A percentile compares a stretch with the other conserved stretches of the same genome.
Conservation (phyloP, 2,888 invertebrate species). For the Vanessa cardui region DNA sequence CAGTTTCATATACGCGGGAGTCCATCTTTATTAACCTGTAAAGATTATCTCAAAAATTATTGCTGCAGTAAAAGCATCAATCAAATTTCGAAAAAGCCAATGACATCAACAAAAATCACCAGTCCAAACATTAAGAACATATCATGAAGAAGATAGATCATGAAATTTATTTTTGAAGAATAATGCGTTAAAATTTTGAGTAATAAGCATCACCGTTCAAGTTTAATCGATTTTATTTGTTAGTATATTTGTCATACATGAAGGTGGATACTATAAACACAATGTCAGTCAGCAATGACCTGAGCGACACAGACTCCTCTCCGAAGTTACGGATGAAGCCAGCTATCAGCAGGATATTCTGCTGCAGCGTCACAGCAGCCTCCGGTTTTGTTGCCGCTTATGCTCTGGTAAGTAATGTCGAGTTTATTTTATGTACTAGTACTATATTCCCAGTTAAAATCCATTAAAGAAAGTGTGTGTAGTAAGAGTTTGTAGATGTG, state of each 20-base stretch:
- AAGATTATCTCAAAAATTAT: slow-evolving; percentile 6
- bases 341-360: slow-evolving; percentile 73
- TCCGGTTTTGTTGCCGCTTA: slow-evolving; percentile 79
- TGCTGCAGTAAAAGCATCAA: slow-evolving; percentile 1
- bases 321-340: slow-evolving; percentile 73
- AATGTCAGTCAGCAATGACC: slow-evolving; percentile 71
- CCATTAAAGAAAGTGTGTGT: too few relatives aligned
- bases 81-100: slow-evolving; percentile 2
- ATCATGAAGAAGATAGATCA: background rate
- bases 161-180: background rate
- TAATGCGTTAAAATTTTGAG: background rate
- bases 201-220: slow-evolving; percentile 1
- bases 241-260: slow-evolving; percentile 20
- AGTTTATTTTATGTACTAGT: background rate
- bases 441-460: too few relatives aligned
- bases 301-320: slow-evolving; percentile 61
- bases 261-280: slow-evolving; percentile 41
- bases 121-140: background rate
- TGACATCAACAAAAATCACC: background rate
- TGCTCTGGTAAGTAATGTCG: slow-evolving; percentile 65
- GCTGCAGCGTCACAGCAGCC: slow-evolving; percentile 79
- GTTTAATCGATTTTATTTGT: background rate
- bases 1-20: slow-evolving; percentile 13
- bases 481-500: too few relatives aligned
- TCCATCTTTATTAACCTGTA: background rate